Base-by-base conservation (phyloP, 2,888 invertebrate genomes). In the Scaptomyza cyrtandrae region DNA sequence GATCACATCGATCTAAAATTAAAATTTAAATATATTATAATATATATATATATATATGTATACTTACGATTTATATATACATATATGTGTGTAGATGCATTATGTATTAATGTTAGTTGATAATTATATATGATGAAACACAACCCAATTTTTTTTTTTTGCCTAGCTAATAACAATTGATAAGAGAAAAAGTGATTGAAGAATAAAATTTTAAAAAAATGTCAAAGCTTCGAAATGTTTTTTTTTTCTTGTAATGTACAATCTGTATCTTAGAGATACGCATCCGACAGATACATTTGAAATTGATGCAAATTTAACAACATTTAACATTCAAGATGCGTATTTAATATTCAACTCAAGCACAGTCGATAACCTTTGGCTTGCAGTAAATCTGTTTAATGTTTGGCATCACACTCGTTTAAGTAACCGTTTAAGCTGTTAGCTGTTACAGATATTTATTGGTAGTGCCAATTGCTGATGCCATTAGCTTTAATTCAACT, bases 121-220 rank as follows among this genome's bases (percentile, higher is more conserved):
- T 75, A 83, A 68, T 29, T 29, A 48, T 67, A 60, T 56, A 73
- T 70, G 63, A 70, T 59, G 60, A 57, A 65, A 73, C 54, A 60
- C 61, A 58, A 68, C 6, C 1, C 13, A n/a, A 44, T 37, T 55
- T 63, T 86, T 82, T 82, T 19, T 81, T 83, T 83, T 85, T 83
- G 79, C 63, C 37, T 84, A 85, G 85, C 76, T 80, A 82, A 86
- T 86, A 82, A 82, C 64, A 82, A 87, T 80, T 80, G 72, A 86
- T 81, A 84, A 84, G 77, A 70, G 69, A 80, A 76, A 69, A 85
- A 87, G 87, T 85, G 84, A 85, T 85, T 87, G 74, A 87, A 62
- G 68, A 85, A 87, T 85, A 87, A 87, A 78, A 78, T 81, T 80
- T 72, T n/a, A 72, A 82, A 73, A 78, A 78, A 67, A 69, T 63